Base-by-base conservation (phyloP, 2,888 invertebrate genomes). In the Cryptus armator region DNA sequence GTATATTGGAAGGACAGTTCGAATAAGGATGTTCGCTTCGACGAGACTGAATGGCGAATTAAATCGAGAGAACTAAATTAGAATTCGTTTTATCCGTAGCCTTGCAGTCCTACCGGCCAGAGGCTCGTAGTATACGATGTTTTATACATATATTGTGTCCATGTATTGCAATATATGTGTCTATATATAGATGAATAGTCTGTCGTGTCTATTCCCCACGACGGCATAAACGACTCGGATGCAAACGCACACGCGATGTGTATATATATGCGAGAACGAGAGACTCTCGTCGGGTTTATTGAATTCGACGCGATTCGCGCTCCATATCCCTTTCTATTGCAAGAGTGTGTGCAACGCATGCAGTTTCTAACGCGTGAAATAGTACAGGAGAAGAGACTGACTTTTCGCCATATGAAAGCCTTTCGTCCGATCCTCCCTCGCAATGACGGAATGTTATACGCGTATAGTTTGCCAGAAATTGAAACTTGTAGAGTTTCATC, bases 41-140 rank as follows among this genome's bases (percentile, higher is more conserved):
- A 77, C 56, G 59, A 68, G 59, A 77, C 68, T n/a, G 59, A 77
- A 77, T 68, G 67, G 77, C 16, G 68, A 68, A 77, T 77, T 68
- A 68, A 77, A 77, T 77, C 68, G 68, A 3, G 77, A 44, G 16
- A 68, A 68, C 68, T 68, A 77, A 56, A 77, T 67, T 53, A 68
- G 77, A 77, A 77, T 77, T 67, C 56, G 43, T 68, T 68, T 44
- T 68, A 32, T 68, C 46, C 77, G 75, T 56, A 19, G 19, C 19
- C 24, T 24, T 24, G 24, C 56, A 19, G 12, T 24, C 19, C 56
- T 29, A 12, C 14, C 5, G 67, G 19, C 3, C 32, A 59, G 59
- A 59, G n/a, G 59, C 32, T 5, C 29, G 32, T 14, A 59, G 32
- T 59, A 48, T 37, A 48, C 29, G 14, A 16, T 16, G 37, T 59